Percentiles rank a stretch among this genome's conserved stretches.
These are phyloP conservation scores for Drosophila gaucha DNA, from an alignment of 2,888 invertebrate genomes.

Conservation along the genomic window DNA sequence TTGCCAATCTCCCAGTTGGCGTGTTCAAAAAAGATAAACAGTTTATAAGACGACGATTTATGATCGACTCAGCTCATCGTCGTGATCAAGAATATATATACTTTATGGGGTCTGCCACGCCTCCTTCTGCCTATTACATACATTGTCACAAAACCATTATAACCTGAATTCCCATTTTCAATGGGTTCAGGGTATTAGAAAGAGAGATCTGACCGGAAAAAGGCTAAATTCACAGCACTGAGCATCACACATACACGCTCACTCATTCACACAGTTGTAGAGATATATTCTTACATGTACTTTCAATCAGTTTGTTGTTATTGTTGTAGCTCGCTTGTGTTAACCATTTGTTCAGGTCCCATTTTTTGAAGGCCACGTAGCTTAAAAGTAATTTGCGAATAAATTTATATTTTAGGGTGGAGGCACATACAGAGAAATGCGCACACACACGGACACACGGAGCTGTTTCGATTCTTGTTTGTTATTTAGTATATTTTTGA, in stretches of 20 bases:
- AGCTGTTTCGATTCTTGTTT: slow-evolving; percentile 37
- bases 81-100: no score
- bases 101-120: no score
- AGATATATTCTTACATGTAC: slow-evolving; percentile 38
- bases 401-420: neutral
- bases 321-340: slow-evolving; percentile 37
- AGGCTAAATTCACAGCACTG: neutral
- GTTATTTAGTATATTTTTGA: no score
- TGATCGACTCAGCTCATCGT: no score
- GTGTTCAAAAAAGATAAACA: no score
- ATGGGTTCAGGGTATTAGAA: no score
- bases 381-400: slow-evolving; percentile 30
- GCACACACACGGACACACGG: neutral
- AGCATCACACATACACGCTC: slow-evolving; percentile 3
- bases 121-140: no score
- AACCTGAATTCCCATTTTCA: no score
- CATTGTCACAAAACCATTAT: no score
- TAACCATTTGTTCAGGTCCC: slow-evolving; percentile 53
- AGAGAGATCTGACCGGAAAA: neutral
- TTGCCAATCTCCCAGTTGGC: no score
- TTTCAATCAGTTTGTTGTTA: slow-evolving; percentile 54
- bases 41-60: no score
- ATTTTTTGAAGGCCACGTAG: slow-evolving; percentile 33
- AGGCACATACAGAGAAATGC: slow-evolving; percentile 2
- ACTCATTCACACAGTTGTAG: slow-evolving; percentile 20